phyloP scores from a whole-genome alignment of 2,113 vertebrate genomes.

The Aramus guarauna region DNA sequence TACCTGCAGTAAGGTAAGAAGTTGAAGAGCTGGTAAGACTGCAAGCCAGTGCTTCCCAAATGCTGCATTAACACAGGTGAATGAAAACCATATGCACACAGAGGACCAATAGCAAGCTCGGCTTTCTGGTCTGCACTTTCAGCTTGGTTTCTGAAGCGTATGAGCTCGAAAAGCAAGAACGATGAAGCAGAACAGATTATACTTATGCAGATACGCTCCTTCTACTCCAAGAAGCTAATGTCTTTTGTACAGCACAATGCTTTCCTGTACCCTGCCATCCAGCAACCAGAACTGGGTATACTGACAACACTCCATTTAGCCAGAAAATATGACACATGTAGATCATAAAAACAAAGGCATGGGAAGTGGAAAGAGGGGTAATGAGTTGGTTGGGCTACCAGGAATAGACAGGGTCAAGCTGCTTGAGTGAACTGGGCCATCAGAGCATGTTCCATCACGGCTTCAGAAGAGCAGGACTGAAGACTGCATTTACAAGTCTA shows the following conservation, averaged over 20 bases:
- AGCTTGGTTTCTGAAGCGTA: not conserved
- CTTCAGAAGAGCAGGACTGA: not conserved
- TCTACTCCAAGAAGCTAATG: not conserved
- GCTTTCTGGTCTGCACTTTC: not conserved
- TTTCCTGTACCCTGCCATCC: not conserved
- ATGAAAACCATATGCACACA: not conserved
- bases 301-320: not conserved
- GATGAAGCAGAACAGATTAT: not conserved
- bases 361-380: not conserved
- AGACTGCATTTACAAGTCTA: not conserved
- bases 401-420: not conserved
- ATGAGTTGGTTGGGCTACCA: not conserved
- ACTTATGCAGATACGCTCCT: not conserved
- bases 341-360: not conserved
- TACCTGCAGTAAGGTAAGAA: not conserved
- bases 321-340: not conserved
- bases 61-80: not conserved
- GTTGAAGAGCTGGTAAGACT: not conserved
- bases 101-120: not conserved
- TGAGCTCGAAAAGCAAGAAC: not conserved
- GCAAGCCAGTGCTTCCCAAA: not conserved
- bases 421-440: not conserved
- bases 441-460: not conserved
- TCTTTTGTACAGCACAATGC: not conserved
- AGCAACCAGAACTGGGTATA: not conserved